These are phyloP conservation scores for Zootermopsis nevadensis DNA, from an alignment of 2,888 invertebrate species.

Conservation along the genomic window DNA sequence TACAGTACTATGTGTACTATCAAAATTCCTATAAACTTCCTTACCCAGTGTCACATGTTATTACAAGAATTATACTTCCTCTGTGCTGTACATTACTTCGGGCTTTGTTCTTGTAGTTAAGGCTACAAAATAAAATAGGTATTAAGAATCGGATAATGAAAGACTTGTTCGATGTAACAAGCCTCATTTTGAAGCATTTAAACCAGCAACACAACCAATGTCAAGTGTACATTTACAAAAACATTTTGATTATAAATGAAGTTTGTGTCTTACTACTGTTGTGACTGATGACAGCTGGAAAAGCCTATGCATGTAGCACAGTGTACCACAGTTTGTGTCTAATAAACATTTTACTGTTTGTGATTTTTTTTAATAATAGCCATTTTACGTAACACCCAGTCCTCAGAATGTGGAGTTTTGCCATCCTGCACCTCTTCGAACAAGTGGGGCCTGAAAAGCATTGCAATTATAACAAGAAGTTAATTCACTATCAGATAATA, in stretches of 20 bases:
- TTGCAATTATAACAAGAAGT: no score
- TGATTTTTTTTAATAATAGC: background rate
- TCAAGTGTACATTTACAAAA: background rate
- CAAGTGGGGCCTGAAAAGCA: no score
- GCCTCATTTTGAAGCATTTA: background rate
- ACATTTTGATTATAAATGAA: background rate
- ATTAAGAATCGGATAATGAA: background rate
- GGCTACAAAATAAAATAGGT: slow-evolving; percentile 1
- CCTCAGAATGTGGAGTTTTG: background rate
- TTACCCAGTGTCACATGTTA: background rate
- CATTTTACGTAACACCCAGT: background rate
- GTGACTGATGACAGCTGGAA: background rate
- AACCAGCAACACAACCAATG: background rate
- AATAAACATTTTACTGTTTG: slow-evolving; percentile 22
- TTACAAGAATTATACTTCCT: background rate
- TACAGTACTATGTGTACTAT: background rate
- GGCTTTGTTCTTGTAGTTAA: background rate
- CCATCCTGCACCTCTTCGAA: no score
- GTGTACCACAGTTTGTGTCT: background rate
- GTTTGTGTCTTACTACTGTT: background rate
- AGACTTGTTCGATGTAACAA: background rate
- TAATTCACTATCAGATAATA: no score
- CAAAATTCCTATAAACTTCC: background rate
- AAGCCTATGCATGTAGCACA: slow-evolving; percentile 23
- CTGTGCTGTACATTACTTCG: background rate